A percentile compares a stretch with the other conserved stretches of the same genome.
These are phyloP conservation scores for Phaethornis superciliosus DNA, from an alignment of 2,113 vertebrate species.

Conservation along the genomic window DNA sequence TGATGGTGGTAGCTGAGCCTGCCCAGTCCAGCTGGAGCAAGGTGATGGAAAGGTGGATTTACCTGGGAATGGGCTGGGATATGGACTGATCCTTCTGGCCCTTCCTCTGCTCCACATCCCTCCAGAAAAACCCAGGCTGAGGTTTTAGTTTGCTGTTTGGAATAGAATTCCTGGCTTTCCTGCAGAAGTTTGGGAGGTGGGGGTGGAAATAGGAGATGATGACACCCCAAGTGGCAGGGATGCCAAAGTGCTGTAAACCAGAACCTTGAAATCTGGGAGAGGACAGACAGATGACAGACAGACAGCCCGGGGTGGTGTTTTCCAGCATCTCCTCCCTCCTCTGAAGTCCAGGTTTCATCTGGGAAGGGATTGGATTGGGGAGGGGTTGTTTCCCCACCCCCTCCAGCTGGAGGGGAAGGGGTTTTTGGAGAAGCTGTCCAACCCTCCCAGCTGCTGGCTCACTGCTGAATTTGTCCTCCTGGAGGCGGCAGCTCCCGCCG, in stretches of 20 bases:
- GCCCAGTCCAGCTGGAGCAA: not conserved
- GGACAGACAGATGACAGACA: fast-evolving
- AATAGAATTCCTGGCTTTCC: fast-evolving
- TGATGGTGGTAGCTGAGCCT: not conserved
- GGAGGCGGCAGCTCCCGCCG: not conserved
- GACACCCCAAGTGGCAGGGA: not conserved
- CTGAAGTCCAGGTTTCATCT: fast-evolving
- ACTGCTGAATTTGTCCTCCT: fast-evolving
- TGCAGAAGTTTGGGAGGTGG: fast-evolving
- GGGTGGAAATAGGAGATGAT: fast-evolving
- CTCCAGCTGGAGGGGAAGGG: not conserved
- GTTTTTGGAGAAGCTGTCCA: fast-evolving
- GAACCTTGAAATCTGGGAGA: not conserved
- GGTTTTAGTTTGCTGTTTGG: not conserved
- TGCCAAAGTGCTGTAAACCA: not conserved
- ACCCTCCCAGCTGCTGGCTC: not conserved
- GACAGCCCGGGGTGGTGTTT: not conserved
- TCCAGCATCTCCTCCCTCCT: not conserved
- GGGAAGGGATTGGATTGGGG: not conserved
- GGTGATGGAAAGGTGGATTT: not conserved
- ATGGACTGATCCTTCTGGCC: not conserved
- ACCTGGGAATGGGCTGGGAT: not conserved
- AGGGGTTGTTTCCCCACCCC: fast-evolving
- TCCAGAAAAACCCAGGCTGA: not conserved
- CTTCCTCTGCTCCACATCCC: not conserved